Evolutionary conservation across 1,140 invertebrate genomes (phyloP), one percentile per base, ranked within the genome.

Genomic region (Zaprionus inermis): DNA sequence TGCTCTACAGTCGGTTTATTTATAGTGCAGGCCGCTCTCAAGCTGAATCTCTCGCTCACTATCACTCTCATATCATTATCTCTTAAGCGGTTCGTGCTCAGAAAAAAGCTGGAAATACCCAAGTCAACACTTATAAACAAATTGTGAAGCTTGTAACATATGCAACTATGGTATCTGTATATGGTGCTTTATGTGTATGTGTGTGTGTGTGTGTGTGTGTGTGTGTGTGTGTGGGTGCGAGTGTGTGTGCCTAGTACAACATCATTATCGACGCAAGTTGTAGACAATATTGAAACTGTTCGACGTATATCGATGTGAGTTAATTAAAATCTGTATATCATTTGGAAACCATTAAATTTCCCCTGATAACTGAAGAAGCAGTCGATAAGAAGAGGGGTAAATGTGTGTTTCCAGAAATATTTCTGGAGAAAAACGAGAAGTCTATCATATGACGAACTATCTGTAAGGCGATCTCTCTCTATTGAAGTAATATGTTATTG

Each of bases 71-170:
- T n/a, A n/a, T n/a, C n/a, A n/a, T 28, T 28, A 28, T 44, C 38
- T 44, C 38, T 44, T 44, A 61, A 56, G 18, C 38, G 54, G 30
- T 30, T 69, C 34, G 41, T 67, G 75, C 54, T 72, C 72, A 83
- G 38, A 44, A 55, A 66, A 84, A 88, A 88, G 84, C 84, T 88
- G 84, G 84, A 89, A 88, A 89, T 88, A 54, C 84, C 84, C 80
- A 88, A 83, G 77, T 56, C 36, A 68, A 71, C 78, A 81, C 55
- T 77, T 79, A 86, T 88, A 76, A 88, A 72, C 65, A 67, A 56
- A 65, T 65, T 32, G 10, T 28, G 65, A 16, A 73, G 30, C 38
- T 70, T 76, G 68, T 72, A 74, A 69, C 63, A 63, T 44, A 52
- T 69, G 24, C 61, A n/a, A 55, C 38, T 16, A n/a, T n/a, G n/a